These are phyloP conservation scores for Onychostruthus taczanowskii DNA, from an alignment of 2,113 vertebrate species.

Conservation along the genomic window DNA sequence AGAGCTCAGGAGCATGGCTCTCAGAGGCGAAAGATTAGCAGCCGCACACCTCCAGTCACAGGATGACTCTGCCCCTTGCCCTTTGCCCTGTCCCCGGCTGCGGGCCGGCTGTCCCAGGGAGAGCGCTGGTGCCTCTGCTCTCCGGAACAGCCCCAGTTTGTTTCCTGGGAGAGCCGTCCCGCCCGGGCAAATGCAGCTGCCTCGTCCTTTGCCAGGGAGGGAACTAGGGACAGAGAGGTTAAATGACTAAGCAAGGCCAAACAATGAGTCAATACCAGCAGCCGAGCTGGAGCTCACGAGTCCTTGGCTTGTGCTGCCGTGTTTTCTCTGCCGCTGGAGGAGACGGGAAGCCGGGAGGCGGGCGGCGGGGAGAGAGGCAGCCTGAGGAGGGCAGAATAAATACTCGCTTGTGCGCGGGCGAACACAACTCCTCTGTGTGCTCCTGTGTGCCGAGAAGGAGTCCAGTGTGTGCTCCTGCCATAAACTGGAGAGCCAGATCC, in stretches of 20 bases:
- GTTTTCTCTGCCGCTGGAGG: neutral
- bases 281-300: neutral
- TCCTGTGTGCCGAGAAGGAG: neutral
- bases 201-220: neutral
- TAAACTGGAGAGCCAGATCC: neutral
- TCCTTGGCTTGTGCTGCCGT: neutral
- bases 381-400: neutral
- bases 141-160: neutral
- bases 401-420: neutral
- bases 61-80: neutral
- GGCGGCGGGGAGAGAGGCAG: neutral
- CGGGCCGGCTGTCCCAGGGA: neutral
- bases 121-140: neutral
- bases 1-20: neutral
- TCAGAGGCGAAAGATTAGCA: neutral
- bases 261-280: neutral
- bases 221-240: neutral
- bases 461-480: neutral
- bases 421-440: conserved; percentile 25
- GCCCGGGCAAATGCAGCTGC: neutral
- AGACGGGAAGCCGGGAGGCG: neutral
- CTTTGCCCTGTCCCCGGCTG: neutral
- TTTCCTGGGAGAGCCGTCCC: neutral
- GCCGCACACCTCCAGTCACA: neutral
- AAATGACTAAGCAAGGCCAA: neutral